Percentiles rank a stretch among this genome's conserved stretches.
These are phyloP conservation scores for Lydus trimaculatus DNA, from an alignment of 2,888 invertebrate species.

Conservation along the genomic window DNA sequence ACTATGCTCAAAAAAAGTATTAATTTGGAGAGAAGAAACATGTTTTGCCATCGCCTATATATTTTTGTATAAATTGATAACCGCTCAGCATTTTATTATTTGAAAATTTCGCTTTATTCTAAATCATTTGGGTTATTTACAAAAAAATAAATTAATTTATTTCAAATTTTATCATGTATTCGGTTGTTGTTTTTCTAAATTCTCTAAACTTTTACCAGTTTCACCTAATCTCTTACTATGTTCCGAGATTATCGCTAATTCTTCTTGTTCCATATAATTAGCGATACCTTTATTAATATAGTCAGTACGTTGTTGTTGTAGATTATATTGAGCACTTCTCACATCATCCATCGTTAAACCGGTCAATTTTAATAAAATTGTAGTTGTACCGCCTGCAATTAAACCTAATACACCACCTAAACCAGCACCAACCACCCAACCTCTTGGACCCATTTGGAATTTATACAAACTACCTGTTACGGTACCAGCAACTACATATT, in stretches of 20 bases:
- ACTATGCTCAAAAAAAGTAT: slow-evolving; percentile 22
- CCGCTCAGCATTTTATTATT: slow-evolving; percentile 11
- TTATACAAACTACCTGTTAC: slow-evolving; percentile 74
- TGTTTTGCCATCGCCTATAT: slow-evolving; percentile 7
- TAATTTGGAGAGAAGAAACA: background rate
- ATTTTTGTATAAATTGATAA: slow-evolving; percentile 12
- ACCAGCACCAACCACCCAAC: slow-evolving; percentile 71
- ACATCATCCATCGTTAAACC: slow-evolving; percentile 72
- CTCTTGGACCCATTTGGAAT: slow-evolving; percentile 72
- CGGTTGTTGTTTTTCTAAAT: slow-evolving; percentile 35
- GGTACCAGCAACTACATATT: slow-evolving; percentile 72
- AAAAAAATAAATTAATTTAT: slow-evolving; percentile 18
- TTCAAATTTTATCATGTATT: slow-evolving; percentile 12
- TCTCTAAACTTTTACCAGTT: slow-evolving; percentile 42
- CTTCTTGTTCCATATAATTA: slow-evolving; percentile 47
- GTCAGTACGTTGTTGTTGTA: slow-evolving; percentile 57
- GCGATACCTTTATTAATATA: slow-evolving; percentile 51
- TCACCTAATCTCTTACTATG: slow-evolving; percentile 44
- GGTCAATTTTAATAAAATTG: slow-evolving; percentile 64
- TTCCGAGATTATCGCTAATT: slow-evolving; percentile 45
- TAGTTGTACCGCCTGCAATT: slow-evolving; percentile 66
- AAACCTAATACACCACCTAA: slow-evolving; percentile 70
- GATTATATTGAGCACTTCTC: slow-evolving; percentile 66
- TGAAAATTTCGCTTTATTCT: background rate
- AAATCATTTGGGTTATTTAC: slow-evolving; percentile 2